Evolutionary conservation across 2,888 invertebrate genomes (phyloP).

Genomic region (Leptopterna dolabrata): DNA sequence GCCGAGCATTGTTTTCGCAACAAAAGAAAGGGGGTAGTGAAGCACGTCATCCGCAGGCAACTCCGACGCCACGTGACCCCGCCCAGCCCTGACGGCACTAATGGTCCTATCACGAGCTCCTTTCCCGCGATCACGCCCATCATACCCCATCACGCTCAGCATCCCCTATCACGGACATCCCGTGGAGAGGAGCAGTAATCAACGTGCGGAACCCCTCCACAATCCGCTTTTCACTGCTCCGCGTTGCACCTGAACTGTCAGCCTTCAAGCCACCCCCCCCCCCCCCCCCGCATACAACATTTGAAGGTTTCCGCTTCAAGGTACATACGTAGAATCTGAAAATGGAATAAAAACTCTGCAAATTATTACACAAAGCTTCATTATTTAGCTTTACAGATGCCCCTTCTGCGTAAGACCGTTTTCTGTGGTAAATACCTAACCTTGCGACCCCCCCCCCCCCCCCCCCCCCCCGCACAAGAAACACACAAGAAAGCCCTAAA

Average conservation of each 20-base stretch:
- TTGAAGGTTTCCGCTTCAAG: too few species aligned
- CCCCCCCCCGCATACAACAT: too few species aligned
- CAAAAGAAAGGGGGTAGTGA: background rate
- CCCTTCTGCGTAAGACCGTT: too few species aligned
- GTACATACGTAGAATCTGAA: too few species aligned
- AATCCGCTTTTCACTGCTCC: background rate
- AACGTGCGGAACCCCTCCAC: background rate
- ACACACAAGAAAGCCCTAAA: too few species aligned
- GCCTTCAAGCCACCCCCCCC: too few species aligned
- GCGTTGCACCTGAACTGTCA: background rate
- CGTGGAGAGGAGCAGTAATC: background rate
- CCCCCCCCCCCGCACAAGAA: too few species aligned
- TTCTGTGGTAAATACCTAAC: too few species aligned
- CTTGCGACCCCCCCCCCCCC: too few species aligned
- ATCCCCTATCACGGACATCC: background rate
- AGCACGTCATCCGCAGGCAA: background rate
- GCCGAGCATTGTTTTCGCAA: background rate
- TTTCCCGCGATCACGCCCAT: background rate
- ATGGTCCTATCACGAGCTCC: background rate
- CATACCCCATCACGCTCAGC: background rate
- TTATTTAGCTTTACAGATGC: too few species aligned
- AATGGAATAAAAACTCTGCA: too few species aligned
- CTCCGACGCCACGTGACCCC: background rate
- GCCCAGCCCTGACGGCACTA: background rate
- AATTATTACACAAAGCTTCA: too few species aligned